Conservation (phyloP, 2,113 vertebrate species). For the Anoplopoma fimbria region DNA sequence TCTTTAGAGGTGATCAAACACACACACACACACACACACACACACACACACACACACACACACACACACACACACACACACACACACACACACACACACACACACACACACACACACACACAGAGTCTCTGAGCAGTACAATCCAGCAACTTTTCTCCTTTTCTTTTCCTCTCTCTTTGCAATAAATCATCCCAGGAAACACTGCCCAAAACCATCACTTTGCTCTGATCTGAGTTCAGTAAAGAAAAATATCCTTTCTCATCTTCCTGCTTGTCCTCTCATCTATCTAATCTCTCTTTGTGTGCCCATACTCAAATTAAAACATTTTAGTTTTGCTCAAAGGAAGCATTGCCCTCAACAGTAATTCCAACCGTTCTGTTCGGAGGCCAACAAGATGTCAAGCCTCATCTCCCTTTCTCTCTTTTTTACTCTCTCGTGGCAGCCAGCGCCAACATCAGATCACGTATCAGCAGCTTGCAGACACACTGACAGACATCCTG, state of each 20-base stretch:
- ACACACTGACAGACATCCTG: constrained; percentile 72
- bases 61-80: constrained; percentile 18
- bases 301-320: not conserved
- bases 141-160: constrained; percentile 16
- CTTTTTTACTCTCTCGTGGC: constrained; percentile 19
- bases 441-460: constrained; percentile 47
- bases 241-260: not conserved
- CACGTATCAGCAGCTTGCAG: constrained; percentile 68
- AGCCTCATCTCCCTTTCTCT: constrained; percentile 41
- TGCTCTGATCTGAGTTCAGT: not conserved
- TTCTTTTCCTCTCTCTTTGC: not conserved
- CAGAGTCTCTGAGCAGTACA: constrained; percentile 15
- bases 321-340: constrained; percentile 26
- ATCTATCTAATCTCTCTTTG: not conserved
- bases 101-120: constrained; percentile 14
- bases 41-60: no score
- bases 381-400: constrained; percentile 46
- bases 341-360: constrained; percentile 20
- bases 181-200: not conserved
- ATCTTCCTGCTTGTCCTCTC: constrained; percentile 2
- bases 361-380: constrained; percentile 26
- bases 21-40: not conserved
- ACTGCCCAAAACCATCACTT: constrained; percentile 30
- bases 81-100: constrained; percentile 8
- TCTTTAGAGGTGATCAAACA: constrained; percentile 13